Percentiles rank a stretch among this genome's conserved stretches.
Conservation (phyloP, 1,140 invertebrate species). For the Ceratoteleas bidentatus region DNA sequence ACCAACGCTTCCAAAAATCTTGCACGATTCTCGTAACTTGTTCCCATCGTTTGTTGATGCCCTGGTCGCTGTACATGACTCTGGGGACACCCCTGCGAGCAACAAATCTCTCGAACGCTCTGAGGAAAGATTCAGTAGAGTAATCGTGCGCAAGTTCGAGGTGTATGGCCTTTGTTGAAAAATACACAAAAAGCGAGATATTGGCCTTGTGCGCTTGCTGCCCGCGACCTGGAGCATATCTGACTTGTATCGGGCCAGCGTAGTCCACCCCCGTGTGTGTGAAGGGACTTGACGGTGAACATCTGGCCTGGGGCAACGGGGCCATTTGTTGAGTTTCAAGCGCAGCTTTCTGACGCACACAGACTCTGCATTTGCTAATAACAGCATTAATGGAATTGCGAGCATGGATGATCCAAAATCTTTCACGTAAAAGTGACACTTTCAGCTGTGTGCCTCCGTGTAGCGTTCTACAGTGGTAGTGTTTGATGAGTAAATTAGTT, state of each 20-base stretch:
- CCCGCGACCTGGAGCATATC: background rate
- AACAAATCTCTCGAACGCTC: background rate
- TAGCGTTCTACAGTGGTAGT: background rate
- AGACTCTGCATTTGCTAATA: background rate
- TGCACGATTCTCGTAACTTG: background rate
- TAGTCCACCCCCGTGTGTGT: background rate
- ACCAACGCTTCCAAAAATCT: background rate
- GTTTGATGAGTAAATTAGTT: background rate
- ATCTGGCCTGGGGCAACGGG: background rate
- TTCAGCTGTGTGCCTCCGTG: background rate
- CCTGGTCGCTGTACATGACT: slow-evolving; percentile 6
- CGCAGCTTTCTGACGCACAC: background rate
- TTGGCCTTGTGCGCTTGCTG: background rate
- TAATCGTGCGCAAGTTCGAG: slow-evolving; percentile 1
- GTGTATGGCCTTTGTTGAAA: slow-evolving; percentile 1
- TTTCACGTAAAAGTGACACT: background rate
- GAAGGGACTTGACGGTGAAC: background rate
- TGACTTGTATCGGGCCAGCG: background rate
- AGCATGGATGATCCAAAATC: background rate
- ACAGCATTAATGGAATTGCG: too few relatives aligned
- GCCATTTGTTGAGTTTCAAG: background rate
- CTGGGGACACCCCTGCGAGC: background rate
- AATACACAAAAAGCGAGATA: slow-evolving; percentile 4
- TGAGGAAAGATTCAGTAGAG: background rate
- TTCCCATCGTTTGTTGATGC: background rate